These are phyloP conservation scores for Vultur gryphus DNA, from an alignment of 2,797 vertebrate species.

Conservation along the genomic window DNA sequence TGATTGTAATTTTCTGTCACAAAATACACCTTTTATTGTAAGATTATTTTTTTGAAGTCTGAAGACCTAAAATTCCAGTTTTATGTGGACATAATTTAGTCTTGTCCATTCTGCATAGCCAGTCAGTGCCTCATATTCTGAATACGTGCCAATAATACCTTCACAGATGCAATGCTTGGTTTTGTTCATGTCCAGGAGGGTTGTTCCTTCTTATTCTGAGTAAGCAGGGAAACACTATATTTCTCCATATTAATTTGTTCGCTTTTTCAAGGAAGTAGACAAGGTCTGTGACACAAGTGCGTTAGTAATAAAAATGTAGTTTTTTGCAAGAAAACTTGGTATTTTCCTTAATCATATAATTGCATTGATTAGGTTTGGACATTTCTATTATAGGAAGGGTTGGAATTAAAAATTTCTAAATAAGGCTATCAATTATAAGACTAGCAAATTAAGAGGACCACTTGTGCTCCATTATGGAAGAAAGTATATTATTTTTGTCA, in stretches of 20 bases:
- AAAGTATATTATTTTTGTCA: background rate
- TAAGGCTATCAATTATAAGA: background rate
- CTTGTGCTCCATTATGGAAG: background rate
- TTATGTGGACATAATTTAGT: background rate
- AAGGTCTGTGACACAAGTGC: background rate
- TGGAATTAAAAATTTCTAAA: background rate
- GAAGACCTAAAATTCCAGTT: background rate
- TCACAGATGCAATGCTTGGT: background rate
- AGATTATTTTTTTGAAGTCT: background rate
- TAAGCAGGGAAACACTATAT: background rate
- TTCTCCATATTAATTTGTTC: background rate
- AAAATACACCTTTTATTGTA: background rate
- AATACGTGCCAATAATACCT: background rate
- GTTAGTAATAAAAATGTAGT: background rate
- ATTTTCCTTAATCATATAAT: background rate
- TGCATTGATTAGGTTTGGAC: background rate
- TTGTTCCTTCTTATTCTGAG: background rate
- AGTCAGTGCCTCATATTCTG: background rate
- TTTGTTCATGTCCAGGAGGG: background rate
- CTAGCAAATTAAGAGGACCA: background rate
- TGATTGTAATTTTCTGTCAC: background rate
- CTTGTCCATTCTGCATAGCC: background rate
- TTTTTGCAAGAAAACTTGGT: background rate
- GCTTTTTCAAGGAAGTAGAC: background rate
- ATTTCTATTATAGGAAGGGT: background rate